phyloP scores from a whole-genome alignment of 1,140 invertebrate species.

The Dolichoris vasculosae region DNA sequence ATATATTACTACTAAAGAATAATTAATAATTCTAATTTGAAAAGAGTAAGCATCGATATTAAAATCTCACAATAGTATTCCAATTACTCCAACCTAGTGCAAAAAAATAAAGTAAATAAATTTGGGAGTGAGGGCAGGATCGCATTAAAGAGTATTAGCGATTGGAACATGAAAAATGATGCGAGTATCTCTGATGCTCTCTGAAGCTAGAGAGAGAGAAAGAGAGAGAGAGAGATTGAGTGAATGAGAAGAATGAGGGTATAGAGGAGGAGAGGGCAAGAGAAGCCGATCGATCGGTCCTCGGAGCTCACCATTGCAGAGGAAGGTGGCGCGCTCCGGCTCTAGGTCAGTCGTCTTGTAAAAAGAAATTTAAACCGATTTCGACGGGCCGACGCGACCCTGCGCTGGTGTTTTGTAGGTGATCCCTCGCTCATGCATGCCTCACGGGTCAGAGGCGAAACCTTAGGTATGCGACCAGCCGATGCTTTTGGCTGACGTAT shows the following conservation, averaged over 20 bases:
- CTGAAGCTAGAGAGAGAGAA: background rate
- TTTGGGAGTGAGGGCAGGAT: background rate
- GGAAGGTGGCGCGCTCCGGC: background rate
- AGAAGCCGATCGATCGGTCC: constrained; percentile 20
- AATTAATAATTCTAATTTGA: too few relatives aligned
- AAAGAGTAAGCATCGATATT: too few relatives aligned
- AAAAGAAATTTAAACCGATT: constrained; percentile 49
- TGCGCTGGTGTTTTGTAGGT: constrained; percentile 35
- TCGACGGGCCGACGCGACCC: constrained; percentile 4
- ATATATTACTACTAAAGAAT: too few relatives aligned
- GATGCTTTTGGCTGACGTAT: background rate
- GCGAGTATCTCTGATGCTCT: background rate
- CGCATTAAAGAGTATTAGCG: background rate
- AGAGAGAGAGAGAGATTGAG: background rate
- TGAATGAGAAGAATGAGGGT: too few relatives aligned
- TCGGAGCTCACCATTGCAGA: background rate
- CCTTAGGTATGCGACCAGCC: background rate
- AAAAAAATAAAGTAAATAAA: background rate
- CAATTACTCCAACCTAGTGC: too few relatives aligned
- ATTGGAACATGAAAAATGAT: background rate
- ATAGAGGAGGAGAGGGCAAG: background rate
- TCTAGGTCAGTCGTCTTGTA: constrained; percentile 24
- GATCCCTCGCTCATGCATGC: constrained; percentile 10
- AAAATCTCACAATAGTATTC: too few relatives aligned
- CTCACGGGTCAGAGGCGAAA: background rate